A percentile compares a stretch with the other conserved stretches of the same genome.
These are phyloP conservation scores for Lampris incognitus DNA, from an alignment of 2,113 vertebrate species.

Conservation along the genomic window DNA sequence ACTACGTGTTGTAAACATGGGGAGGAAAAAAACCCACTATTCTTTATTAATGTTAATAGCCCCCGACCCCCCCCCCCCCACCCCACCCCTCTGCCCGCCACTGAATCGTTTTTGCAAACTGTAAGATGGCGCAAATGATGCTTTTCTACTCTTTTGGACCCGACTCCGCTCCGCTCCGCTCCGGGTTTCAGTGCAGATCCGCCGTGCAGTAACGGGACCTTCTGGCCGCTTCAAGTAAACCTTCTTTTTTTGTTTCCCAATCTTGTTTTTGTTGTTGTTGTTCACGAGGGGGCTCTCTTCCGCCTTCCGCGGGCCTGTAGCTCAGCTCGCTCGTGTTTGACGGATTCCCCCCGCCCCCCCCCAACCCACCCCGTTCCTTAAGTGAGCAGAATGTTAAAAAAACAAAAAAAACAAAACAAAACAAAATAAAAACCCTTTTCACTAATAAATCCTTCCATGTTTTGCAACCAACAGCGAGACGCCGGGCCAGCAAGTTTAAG, in stretches of 20 bases:
- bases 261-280: conserved; percentile 58
- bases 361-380: conserved; percentile 44
- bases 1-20: conserved; percentile 77
- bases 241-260: conserved; percentile 51
- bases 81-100: neutral
- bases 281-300: conserved; percentile 64
- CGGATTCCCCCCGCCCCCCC: conserved; percentile 18
- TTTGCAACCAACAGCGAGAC: conserved; percentile 76
- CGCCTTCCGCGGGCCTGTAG: conserved; percentile 74
- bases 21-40: conserved; percentile 50
- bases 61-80: conserved; percentile 31
- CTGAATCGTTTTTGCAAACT: conserved; percentile 62
- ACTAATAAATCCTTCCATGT: conserved; percentile 74
- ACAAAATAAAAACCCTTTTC: conserved; percentile 54
- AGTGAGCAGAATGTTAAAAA: conserved; percentile 70
- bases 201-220: conserved; percentile 60
- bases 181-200: conserved; percentile 67
- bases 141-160: conserved; percentile 63
- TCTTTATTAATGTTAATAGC: conserved; percentile 48
- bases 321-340: conserved; percentile 37
- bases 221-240: conserved; percentile 73
- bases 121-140: conserved; percentile 67
- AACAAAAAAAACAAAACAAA: conserved; percentile 67
- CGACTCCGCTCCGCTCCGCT: conserved; percentile 39
- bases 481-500: conserved; percentile 75